phyloP scores from a whole-genome alignment of 2,888 invertebrate genomes.

The Synergus japonicus region DNA sequence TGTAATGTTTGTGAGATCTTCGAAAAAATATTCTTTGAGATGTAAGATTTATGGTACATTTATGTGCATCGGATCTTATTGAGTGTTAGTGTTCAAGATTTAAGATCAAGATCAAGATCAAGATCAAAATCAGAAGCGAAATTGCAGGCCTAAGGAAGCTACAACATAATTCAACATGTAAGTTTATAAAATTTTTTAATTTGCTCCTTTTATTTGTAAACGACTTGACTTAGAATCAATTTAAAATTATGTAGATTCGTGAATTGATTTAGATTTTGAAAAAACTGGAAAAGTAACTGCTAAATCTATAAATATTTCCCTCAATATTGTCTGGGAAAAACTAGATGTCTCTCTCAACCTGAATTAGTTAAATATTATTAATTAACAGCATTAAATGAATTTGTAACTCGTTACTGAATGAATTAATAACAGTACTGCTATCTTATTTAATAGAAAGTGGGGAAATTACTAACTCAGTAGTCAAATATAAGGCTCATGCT shows the following conservation, averaged over 20 bases:
- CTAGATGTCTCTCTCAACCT: not conserved
- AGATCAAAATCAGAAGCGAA: not conserved
- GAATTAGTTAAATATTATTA: too few relatives aligned
- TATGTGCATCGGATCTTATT: conserved; percentile 12
- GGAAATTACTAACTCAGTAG: too few relatives aligned
- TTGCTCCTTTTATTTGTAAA: too few relatives aligned
- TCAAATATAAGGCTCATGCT: not conserved
- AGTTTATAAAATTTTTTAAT: not conserved
- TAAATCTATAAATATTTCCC: not conserved
- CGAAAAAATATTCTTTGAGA: not conserved
- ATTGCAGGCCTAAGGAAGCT: not conserved
- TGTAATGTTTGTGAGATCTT: not conserved
- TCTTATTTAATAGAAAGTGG: too few relatives aligned
- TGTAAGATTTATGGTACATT: not conserved
- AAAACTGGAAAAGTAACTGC: too few relatives aligned
- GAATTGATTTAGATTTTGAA: too few relatives aligned
- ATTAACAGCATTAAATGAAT: too few relatives aligned
- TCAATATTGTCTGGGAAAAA: not conserved
- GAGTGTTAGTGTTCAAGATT: conserved; percentile 10
- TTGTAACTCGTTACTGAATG: too few relatives aligned
- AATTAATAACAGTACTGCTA: too few relatives aligned
- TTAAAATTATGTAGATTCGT: too few relatives aligned
- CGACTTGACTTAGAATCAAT: too few relatives aligned
- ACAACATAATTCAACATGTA: conserved; percentile 20
- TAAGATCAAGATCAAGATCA: not conserved